These are phyloP conservation scores for Campylomormyrus tamandua DNA, from an alignment of 2,113 vertebrate genomes.

Conservation along the genomic window DNA sequence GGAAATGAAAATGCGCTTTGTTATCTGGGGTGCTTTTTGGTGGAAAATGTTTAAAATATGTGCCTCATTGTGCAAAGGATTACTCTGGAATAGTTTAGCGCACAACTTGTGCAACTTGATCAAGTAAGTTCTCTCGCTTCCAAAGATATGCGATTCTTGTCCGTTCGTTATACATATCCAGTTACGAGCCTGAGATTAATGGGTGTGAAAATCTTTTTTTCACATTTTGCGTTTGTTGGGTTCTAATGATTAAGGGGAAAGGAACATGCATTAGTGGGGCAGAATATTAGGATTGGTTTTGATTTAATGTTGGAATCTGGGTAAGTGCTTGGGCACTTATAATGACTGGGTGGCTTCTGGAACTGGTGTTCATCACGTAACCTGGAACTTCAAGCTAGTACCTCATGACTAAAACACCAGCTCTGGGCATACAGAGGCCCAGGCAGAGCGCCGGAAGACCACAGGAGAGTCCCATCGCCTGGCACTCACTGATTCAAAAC, in stretches of 20 bases:
- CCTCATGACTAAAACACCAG: background rate
- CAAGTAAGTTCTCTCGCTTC: too few relatives aligned
- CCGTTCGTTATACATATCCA: too few relatives aligned
- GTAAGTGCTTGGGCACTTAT: background rate
- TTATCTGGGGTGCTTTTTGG: too few relatives aligned
- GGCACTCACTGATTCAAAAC: background rate
- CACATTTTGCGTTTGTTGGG: too few relatives aligned
- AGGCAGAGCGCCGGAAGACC: background rate
- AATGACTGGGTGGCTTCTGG: background rate
- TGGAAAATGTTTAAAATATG: too few relatives aligned
- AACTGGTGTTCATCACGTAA: background rate
- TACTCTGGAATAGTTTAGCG: too few relatives aligned
- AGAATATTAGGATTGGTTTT: background rate
- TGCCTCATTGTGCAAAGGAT: too few relatives aligned
- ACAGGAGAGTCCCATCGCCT: background rate
- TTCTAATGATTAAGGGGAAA: background rate
- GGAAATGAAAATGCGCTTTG: too few relatives aligned
- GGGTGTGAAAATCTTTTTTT: too few relatives aligned
- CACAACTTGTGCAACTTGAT: too few relatives aligned
- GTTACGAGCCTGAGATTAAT: too few relatives aligned
- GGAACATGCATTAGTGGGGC: background rate
- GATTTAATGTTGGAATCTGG: background rate
- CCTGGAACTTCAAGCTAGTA: background rate
- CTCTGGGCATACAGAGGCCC: background rate
- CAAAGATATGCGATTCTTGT: too few relatives aligned